Conservation (phyloP, 2,888 invertebrate species). For the Eupithecia exiguata region DNA sequence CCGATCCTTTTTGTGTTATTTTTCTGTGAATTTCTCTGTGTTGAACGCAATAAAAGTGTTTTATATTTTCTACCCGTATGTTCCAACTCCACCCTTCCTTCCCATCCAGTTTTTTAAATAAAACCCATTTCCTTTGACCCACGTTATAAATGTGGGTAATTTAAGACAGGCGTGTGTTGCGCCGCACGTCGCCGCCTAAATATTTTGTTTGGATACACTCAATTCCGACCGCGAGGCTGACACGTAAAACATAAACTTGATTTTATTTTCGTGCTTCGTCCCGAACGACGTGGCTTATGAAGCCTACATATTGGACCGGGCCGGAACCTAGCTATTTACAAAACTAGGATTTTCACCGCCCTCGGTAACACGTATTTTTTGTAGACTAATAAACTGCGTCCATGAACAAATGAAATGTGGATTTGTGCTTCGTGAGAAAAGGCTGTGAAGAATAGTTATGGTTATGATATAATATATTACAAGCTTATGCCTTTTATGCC, state of each 20-base stretch:
- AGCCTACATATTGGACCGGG: constrained; percentile 3
- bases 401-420: background rate
- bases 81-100: constrained; percentile 5
- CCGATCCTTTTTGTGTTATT: background rate
- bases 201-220: constrained; percentile 43
- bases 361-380: background rate
- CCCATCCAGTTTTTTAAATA: constrained; percentile 33
- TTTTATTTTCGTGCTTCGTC: constrained; percentile 23
- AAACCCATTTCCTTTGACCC: constrained; percentile 47
- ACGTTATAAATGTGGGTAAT: constrained; percentile 50
- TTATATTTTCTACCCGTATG: constrained; percentile 7
- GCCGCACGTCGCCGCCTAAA: constrained; percentile 31
- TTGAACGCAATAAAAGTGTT: background rate
- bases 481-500: too few species aligned
- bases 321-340: background rate
- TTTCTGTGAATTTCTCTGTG: too few species aligned
- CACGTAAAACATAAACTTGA: constrained; percentile 29
- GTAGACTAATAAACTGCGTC: background rate
- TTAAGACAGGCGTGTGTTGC: constrained; percentile 43
- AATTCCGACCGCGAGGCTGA: constrained; percentile 23
- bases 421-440: background rate
- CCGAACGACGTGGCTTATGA: constrained; percentile 16
- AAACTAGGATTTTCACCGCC: background rate
- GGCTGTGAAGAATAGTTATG: too few species aligned
- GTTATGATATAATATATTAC: too few species aligned